Percentiles rank a stretch among this genome's conserved stretches.
Conservation (phyloP, 2,797 vertebrate species). For the Morus bassanus region DNA sequence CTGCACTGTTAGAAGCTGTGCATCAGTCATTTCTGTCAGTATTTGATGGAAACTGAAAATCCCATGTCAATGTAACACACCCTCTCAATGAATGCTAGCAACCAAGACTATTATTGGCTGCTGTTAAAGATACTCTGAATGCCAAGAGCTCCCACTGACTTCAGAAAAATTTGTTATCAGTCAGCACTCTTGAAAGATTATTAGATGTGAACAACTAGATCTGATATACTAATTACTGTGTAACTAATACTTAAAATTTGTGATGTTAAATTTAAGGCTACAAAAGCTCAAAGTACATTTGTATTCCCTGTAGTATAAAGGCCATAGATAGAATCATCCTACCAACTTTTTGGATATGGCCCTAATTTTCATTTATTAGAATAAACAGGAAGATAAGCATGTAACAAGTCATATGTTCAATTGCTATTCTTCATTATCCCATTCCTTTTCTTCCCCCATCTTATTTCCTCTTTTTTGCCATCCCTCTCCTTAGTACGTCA, state of each 20-base stretch:
- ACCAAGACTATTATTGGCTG: not conserved
- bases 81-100: not conserved
- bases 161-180: not conserved
- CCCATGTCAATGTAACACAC: not conserved
- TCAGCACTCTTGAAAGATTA: not conserved
- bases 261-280: not conserved
- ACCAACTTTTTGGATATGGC: not conserved
- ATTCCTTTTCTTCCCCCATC: not conserved
- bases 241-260: not conserved
- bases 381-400: not conserved
- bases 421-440: not conserved
- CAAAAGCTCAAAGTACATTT: not conserved
- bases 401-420: not conserved
- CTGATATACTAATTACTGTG: not conserved
- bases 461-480: not conserved
- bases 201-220: not conserved
- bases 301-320: not conserved
- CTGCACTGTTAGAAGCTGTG: not conserved
- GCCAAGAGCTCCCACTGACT: not conserved
- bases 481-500: not conserved
- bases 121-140: not conserved
- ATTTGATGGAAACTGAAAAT: conserved; percentile 17
- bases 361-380: not conserved
- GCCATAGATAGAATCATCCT: not conserved
- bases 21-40: conserved; percentile 1